Percentiles rank a stretch among this genome's conserved stretches.
Conservation (phyloP, 2,888 invertebrate species). For the Cyrtodaria siliqua region DNA sequence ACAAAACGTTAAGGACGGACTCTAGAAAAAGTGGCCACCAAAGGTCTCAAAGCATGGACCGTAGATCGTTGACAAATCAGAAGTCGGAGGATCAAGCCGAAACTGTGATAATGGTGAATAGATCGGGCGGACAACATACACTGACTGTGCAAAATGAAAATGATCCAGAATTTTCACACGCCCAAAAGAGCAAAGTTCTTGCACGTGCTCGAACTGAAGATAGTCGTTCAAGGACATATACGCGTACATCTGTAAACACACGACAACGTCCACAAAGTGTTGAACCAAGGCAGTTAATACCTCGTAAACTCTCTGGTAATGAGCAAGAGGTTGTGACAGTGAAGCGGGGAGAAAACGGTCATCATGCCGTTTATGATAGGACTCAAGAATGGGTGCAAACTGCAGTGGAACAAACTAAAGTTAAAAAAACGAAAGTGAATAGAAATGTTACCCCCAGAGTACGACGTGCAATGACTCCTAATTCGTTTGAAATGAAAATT, state of each 20-base stretch:
- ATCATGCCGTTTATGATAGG: conserved; percentile 67
- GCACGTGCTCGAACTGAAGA: conserved; percentile 65
- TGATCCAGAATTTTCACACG: conserved; percentile 21
- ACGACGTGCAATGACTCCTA: conserved; percentile 73
- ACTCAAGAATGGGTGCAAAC: conserved; percentile 80
- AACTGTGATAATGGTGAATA: conserved; percentile 68
- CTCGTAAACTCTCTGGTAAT: conserved; percentile 29
- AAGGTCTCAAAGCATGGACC: conserved; percentile 49
- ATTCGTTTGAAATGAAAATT: conserved; percentile 65
- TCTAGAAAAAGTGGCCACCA: conserved; percentile 24
- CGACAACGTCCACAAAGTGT: conserved; percentile 66
- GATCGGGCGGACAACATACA: conserved; percentile 63
- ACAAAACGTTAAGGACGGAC: conserved; percentile 6
- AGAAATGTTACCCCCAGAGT: conserved; percentile 42
- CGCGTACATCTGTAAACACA: conserved; percentile 23
- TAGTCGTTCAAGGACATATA: conserved; percentile 35
- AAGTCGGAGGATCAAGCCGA: conserved; percentile 51
- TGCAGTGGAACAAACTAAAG: conserved; percentile 70
- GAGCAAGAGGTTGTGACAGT: conserved; percentile 55
- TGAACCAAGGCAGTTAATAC: conserved; percentile 59
- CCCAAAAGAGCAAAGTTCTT: conserved; percentile 59
- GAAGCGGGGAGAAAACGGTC: conserved; percentile 51
- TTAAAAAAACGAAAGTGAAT: conserved; percentile 55
- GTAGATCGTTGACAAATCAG: conserved; percentile 50
- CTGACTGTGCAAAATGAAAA: conserved; percentile 61